Evolutionary conservation across 2,888 invertebrate genomes (phyloP), one percentile per base, ranked within the genome.

Genomic region (Dolomedes plantarius): DNA sequence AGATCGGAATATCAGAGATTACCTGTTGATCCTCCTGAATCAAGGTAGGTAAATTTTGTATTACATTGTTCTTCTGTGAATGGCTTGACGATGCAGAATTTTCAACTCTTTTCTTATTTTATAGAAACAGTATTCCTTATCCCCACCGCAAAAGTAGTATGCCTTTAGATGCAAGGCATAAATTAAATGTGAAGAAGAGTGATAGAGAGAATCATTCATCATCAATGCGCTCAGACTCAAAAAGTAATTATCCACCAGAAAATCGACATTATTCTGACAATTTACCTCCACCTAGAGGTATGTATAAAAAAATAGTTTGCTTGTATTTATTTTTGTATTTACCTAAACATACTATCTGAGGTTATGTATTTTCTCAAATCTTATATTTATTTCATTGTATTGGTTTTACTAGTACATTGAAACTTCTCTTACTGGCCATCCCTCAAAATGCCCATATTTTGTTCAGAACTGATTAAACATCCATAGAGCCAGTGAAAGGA

Each of bases 71-170:
- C n/a, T n/a, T n/a, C n/a, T n/a, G n/a, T n/a, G n/a, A n/a, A 36
- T 7, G 11, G 6, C 11, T 36, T 7, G 36, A 36, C 36, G 36
- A 7, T 11, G 11, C 7, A 11, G 36, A 11, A 5, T 5, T 36
- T 11, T 7, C 11, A 36, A 11, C 7, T 7, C 27, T 19, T 65
- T 27, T 32, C n/a, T 46, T 50, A 68, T 80, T n/a, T 39, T n/a
- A n/a, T n/a, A 87, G 87, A 16, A 46, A 62, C 81, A 85, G 69
- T 80, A 32, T 80, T 11, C 28, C 76, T 9, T 56, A 56, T 23
- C 29, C 65, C 9, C 75, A 76, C 46, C 78, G 82, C 16, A 81
- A 86, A 19, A 50, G 41, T 5, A 67, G 36, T 31, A 16, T 69
- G 7, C 28, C 65, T 29, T 6, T 41, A 9, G 88, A 88, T 78